These are phyloP conservation scores for Macropodus opercularis DNA, from an alignment of 2,797 vertebrate genomes.

Conservation along the genomic window DNA sequence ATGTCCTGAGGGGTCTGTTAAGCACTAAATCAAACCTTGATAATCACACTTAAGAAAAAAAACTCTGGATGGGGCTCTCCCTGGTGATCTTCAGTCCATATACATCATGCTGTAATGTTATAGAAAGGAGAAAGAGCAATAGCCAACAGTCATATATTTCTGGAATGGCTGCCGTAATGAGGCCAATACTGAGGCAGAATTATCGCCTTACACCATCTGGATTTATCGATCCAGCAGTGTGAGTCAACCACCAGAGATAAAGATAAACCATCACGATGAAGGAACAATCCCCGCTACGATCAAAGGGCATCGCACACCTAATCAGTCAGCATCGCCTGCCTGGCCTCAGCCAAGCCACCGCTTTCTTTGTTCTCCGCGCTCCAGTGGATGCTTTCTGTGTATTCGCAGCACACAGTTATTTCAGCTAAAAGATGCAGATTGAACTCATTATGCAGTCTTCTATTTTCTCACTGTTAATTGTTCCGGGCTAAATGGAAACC, in stretches of 20 bases:
- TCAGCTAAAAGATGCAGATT: conserved; percentile 46
- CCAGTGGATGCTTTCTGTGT: conserved; percentile 6
- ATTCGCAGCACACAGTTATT: conserved; percentile 32
- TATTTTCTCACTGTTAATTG: conserved; percentile 47
- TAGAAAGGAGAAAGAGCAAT: conserved; percentile 45
- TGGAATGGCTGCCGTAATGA: conserved; percentile 58
- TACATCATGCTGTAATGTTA: conserved; percentile 47
- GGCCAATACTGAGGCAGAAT: conserved; percentile 58
- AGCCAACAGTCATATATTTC: conserved; percentile 52
- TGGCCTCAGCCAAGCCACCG: conserved; percentile 21
- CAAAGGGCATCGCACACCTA: conserved; percentile 64
- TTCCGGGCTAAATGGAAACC: conserved; percentile 55
- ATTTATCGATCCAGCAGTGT: conserved; percentile 68
- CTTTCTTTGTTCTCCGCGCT: conserved; percentile 49
- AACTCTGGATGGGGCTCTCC: conserved; percentile 24
- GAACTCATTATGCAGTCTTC: conserved; percentile 48
- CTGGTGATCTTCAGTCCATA: conserved; percentile 29
- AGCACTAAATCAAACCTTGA: conserved; percentile 5
- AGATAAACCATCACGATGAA: conserved; percentile 65
- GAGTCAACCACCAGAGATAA: conserved; percentile 65
- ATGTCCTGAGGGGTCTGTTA: conserved; percentile 10
- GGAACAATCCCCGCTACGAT: conserved; percentile 68
- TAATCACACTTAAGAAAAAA: conserved; percentile 38
- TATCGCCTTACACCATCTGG: conserved; percentile 58
- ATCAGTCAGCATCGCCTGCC: conserved; percentile 53